A percentile compares a stretch with the other conserved stretches of the same genome.
These are phyloP conservation scores for Eumacrocentrus americanus DNA, from an alignment of 2,888 invertebrate species.

Conservation along the genomic window DNA sequence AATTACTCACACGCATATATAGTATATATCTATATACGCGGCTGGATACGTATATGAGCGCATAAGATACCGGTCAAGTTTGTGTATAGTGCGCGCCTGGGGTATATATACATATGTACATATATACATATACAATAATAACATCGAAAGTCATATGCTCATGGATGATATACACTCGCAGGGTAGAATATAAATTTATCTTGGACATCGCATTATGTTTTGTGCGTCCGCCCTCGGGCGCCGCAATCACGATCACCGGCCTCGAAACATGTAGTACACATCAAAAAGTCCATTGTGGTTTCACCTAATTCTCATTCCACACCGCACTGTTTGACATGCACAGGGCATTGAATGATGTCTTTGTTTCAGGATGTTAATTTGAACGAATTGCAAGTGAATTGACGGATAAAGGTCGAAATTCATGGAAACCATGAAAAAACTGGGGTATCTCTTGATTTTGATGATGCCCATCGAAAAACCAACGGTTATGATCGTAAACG, in stretches of 20 bases:
- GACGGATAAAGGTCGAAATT: no score
- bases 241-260: constrained; percentile 44
- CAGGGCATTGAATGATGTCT: no score
- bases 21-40: constrained; percentile 30
- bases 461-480: no score
- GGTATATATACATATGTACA: neutral
- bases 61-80: constrained; percentile 49
- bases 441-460: no score
- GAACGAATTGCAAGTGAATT: no score
- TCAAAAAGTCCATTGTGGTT: neutral
- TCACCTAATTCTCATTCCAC: neutral
- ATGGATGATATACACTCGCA: constrained; percentile 35
- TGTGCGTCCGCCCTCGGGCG: constrained; percentile 46
- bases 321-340: no score
- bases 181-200: constrained; percentile 43
- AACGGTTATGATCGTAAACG: no score
- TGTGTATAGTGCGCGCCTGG: no score
- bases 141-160: constrained; percentile 30
- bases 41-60: constrained; percentile 14
- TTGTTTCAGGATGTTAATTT: no score
- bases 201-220: constrained; percentile 52
- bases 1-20: constrained; percentile 57
- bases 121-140: neutral
- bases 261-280: neutral
- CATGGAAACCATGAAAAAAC: no score